Percentiles rank a stretch among this genome's conserved stretches.
Evolutionary conservation across 1,140 invertebrate genomes (phyloP).

Genomic region (Panagrolaimus sp.): DNA sequence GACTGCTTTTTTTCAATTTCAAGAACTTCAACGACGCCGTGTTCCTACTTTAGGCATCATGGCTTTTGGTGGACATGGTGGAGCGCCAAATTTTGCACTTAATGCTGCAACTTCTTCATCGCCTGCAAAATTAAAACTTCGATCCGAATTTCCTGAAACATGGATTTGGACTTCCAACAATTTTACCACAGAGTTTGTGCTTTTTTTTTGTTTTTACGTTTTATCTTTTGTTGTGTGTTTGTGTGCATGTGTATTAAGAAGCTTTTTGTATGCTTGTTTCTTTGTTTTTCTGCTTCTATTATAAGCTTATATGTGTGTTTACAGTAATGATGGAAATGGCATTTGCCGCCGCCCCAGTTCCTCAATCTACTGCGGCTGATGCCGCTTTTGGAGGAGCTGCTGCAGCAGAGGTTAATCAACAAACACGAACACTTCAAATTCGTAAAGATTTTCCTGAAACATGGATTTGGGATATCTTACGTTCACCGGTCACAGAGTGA

Average conservation of each 20-base stretch:
- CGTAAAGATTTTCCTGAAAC: conserved; percentile 29
- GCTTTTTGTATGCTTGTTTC: too few relatives aligned
- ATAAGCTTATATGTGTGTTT: neutral
- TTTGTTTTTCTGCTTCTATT: neutral
- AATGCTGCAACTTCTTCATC: conserved; percentile 10
- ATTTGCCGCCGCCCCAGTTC: too few relatives aligned
- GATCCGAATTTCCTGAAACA: conserved; percentile 44
- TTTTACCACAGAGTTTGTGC: neutral
- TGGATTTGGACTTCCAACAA: conserved; percentile 36
- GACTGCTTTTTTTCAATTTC: neutral
- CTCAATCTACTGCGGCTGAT: neutral
- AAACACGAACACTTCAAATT: neutral
- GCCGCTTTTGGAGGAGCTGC: neutral
- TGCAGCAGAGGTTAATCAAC: neutral
- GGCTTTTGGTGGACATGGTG: neutral
- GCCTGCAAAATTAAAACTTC: conserved; percentile 4
- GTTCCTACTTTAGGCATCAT: neutral
- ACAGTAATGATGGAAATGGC: neutral
- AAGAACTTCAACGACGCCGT: neutral
- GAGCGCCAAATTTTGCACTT: neutral
- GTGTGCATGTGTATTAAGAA: neutral
- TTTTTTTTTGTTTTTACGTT: neutral
- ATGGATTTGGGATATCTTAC: conserved; percentile 23
- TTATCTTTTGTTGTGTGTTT: neutral
- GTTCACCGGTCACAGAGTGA: conserved; percentile 1